Percentiles rank a stretch among this genome's conserved stretches.
phyloP scores from a whole-genome alignment of 2,888 invertebrate genomes.

The Zootermopsis nevadensis region DNA sequence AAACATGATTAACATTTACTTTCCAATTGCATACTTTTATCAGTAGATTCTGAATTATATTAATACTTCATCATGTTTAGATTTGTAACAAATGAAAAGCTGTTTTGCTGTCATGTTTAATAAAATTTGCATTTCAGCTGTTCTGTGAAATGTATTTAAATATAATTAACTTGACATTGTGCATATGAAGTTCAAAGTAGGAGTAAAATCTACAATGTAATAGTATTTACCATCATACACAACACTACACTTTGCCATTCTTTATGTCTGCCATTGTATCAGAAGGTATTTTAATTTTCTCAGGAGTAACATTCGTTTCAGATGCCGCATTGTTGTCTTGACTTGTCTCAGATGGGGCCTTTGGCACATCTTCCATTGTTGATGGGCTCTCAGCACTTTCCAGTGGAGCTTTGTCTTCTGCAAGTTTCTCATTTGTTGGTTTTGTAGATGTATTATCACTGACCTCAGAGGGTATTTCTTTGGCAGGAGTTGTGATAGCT shows the following conservation, averaged over 20 bases:
- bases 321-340: background rate
- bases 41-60: too few species aligned
- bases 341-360: background rate
- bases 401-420: background rate
- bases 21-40: too few species aligned
- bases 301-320: background rate
- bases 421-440: background rate
- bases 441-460: slow-evolving; percentile 22
- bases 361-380: background rate
- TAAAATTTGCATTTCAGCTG: too few species aligned
- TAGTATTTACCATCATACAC: background rate
- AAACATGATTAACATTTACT: too few species aligned
- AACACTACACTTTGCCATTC: background rate
- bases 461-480: slow-evolving; percentile 53
- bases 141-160: too few species aligned
- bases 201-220: too few species aligned
- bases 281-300: background rate
- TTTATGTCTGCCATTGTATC: background rate
- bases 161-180: too few species aligned
- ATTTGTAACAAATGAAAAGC: too few species aligned
- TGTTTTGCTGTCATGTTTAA: too few species aligned
- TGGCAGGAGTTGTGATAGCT: background rate
- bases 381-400: background rate
- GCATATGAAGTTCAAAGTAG: too few species aligned
- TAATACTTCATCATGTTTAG: too few species aligned